Evolutionary conservation across 2,797 vertebrate species (phyloP), one percentile per base, ranked within the genome.

Genomic region (Tenualosa ilisha): DNA sequence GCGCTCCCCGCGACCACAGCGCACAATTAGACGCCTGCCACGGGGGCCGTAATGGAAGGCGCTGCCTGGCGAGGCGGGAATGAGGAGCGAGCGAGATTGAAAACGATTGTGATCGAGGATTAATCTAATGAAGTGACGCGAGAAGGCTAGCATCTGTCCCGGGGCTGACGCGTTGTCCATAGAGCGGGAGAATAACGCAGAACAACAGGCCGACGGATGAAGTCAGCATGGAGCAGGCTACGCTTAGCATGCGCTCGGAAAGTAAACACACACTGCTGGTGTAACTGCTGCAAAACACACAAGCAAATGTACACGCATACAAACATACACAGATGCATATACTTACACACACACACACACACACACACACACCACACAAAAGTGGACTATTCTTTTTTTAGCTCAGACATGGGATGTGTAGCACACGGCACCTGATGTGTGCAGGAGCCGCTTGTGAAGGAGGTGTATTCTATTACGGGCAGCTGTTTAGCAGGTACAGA

Each of bases 101-200:
- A 96, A 95, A 93, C 88, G 90, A 92, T 91, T 82, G 90, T 91
- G 93, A 92, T 94, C 91, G 91, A 92, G 93, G 94, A 94, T 96
- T 95, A 96, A 96, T 96, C 92, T 93, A 96, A 95, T 95, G 94
- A 94, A 93, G 89, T 88, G 89, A 93, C 93, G 92, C 89, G 90
- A 93, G 92, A 94, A 94, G 93, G 92, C 90, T 91, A 94, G 90
- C 92, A 94, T 95, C 93, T 94, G 92, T 92, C 92, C 85, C 82
- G 87, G 89, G 87, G 89, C 92, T 79, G 87, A 91, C 89, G 89
- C 91, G 93, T 7, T 93, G 93, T 91, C 91, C 91, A 91, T 46
- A 46, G 43, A 79, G 72, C 37, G 20, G 20, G 6, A 43, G 72
- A 79, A 46, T 43, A 22, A n/a, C 15, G 2, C 40, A 20, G 68